Evolutionary conservation across 2,888 invertebrate genomes (phyloP), one percentile per base, ranked within the genome.

Genomic region (Phengaris alcon): DNA sequence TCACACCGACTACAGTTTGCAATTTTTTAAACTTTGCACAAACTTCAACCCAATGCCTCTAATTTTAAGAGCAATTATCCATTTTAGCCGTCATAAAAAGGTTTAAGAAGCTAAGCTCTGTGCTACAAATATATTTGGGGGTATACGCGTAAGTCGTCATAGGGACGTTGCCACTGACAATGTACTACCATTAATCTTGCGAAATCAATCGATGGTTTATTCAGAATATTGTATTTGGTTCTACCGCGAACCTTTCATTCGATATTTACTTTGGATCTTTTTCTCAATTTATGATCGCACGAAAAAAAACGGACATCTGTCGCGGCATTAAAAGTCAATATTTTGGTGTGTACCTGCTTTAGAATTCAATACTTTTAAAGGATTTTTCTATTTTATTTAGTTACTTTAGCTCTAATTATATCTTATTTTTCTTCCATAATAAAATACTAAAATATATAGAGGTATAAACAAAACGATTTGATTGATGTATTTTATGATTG

Each of bases 151-250:
- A 83, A 86, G 84, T 87, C 89, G 89, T 87, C 90, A 89, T 88
- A 89, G 75, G 75, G 68, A 69, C 89, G 83, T 87, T 91, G 92
- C 85, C 88, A 89, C 91, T 93, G 91, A 93, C 93, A 93, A 93
- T 93, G 89, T 91, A 87, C 84, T 83, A 90, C 90, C 93, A 94
- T 94, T 93, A 93, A 94, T 94, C 93, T 93, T 94, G 86, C 86
- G 87, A 92, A 93, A 93, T 94, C 93, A 93, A 94, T 93, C 93
- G 93, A 93, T 93, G 91, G 93, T 90, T 91, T 92, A 92, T 91
- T 93, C 91, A 90, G 90, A 91, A 93, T 91, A 91, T 91, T 90
- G 91, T 92, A 89, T 93, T 91, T 89, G 92, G 90, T 88, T 90
- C 90, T 88, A 84, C 90, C 87, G 90, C 89, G 87, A 87, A 87